Percentiles rank a stretch among this genome's conserved stretches.
Evolutionary conservation across 2,113 vertebrate species (phyloP).

Genomic region (Rutilus rutilus): DNA sequence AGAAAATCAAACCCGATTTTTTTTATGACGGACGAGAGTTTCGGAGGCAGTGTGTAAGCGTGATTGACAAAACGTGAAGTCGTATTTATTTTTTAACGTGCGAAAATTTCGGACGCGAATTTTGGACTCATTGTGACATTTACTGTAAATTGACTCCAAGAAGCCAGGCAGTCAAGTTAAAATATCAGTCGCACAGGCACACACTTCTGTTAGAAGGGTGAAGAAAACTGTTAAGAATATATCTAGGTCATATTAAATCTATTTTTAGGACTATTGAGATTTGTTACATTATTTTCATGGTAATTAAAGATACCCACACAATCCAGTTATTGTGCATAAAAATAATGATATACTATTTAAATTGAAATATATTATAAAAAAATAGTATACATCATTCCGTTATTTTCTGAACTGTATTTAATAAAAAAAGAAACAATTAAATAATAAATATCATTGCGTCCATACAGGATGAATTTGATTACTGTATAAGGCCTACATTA

Average conservation of each 20-base stretch:
- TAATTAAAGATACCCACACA: background rate
- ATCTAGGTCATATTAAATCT: background rate
- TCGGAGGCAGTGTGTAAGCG: too few species aligned
- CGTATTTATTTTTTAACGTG: too few species aligned
- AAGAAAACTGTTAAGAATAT: slow-evolving; percentile 7
- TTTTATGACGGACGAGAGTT: too few species aligned
- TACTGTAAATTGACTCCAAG: background rate
- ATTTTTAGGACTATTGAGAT: background rate
- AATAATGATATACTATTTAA: background rate
- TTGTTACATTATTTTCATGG: background rate
- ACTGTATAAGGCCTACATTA: background rate
- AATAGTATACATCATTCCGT: background rate
- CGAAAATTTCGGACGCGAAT: too few species aligned
- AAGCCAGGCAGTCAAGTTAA: background rate
- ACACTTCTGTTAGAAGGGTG: background rate
- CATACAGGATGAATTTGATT: background rate
- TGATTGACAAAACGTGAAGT: too few species aligned
- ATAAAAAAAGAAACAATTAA: background rate
- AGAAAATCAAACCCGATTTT: too few species aligned
- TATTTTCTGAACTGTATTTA: background rate
- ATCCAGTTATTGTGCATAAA: background rate
- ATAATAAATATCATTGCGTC: background rate
- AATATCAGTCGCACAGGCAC: background rate
- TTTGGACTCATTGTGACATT: too few species aligned
- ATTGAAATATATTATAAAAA: background rate